Base-by-base conservation (phyloP, 2,797 vertebrate species). In the Ibycter americanus region DNA sequence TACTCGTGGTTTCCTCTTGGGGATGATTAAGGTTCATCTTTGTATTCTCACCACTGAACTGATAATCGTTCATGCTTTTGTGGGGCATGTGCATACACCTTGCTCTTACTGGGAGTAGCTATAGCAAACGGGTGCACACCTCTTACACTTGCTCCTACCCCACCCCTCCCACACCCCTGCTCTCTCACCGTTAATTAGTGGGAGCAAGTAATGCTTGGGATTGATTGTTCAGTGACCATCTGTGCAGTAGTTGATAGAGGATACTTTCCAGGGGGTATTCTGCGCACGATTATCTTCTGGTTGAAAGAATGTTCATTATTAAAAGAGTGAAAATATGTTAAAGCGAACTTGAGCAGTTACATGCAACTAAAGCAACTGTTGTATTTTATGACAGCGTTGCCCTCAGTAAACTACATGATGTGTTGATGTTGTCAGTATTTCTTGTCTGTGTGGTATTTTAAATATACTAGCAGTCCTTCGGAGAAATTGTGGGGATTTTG, bases 291-390 rank as follows among this genome's bases (percentile, higher is more conserved):
- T 68, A 38, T 65, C 93, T 92, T 74, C 85, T 74, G 79, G 31
- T 27, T 68, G 88, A 84, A 79, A 77, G 88, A 93, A 93, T 82
- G 89, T 89, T 82, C 82, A 52, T 93, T 91, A 89, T 68, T 83
- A 46, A 62, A 72, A 46, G 71, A 94, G 49, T 59, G 32, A 83
- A 92, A 95, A 89, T 91, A 70, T 56, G 80, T 62, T 89, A 11
- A 71, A 90, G 65, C 86, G 74, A 90, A 89, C 58, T 61, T 40
- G 74, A 95, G 77, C 72, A 55, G 52, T 76, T 70, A 5, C 1
- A 89, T 59, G 85, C 22, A 68, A 46, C 47, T 15, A 3, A 88
- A 94, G 68, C 65, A 90, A 21, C 59, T 55, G 55, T 7, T 93
- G 73, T 12, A 2, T 59, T 91, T 88, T 56, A 26, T 31, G 49